Evolutionary conservation across 2,113 vertebrate genomes (phyloP).

Genomic region (Lamprologus lemairii): DNA sequence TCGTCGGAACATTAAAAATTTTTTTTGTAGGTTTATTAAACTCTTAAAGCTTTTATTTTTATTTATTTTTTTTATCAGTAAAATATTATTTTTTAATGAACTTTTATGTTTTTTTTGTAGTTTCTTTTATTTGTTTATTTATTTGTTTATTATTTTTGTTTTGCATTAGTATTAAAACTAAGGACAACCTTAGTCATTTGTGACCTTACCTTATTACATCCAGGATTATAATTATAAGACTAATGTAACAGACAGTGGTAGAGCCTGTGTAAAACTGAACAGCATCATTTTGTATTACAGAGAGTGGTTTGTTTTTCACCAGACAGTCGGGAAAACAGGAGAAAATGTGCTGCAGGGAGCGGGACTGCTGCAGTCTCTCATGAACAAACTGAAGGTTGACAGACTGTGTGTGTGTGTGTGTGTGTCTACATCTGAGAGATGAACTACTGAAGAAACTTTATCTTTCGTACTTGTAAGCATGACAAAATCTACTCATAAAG

Average conservation of each 20-base stretch:
- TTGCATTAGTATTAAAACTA: background rate
- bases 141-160: background rate
- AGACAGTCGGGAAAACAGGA: background rate
- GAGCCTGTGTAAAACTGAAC: background rate
- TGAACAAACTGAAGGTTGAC: background rate
- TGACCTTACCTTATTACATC: background rate
- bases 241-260: background rate
- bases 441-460: background rate
- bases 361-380: background rate
- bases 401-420: background rate
- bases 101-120: background rate
- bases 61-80: background rate
- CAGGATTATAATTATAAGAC: background rate
- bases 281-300: background rate
- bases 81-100: background rate
- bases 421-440: background rate
- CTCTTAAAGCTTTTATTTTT: background rate
- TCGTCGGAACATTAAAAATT: accelerated
- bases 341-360: background rate
- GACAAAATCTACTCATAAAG: background rate
- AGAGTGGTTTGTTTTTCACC: background rate
- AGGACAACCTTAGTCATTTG: background rate
- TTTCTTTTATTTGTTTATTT: background rate
- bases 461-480: background rate
- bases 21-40: background rate